Conservation (phyloP, 2,888 invertebrate species). For the Pyralis farinalis region DNA sequence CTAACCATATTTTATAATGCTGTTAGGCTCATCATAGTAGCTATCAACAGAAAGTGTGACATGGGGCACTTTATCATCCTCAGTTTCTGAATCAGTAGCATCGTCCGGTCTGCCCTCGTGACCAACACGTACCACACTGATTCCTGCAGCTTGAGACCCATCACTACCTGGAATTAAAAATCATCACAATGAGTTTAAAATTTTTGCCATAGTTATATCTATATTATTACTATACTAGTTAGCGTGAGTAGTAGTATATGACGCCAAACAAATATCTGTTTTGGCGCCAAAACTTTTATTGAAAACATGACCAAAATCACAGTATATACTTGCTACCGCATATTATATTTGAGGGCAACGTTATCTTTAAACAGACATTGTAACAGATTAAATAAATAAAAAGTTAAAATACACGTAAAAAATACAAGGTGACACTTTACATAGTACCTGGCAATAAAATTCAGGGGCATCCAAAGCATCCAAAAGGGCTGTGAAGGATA, state of each 20-base stretch:
- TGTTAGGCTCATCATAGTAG: constrained; percentile 81
- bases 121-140: constrained; percentile 82
- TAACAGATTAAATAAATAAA: no score
- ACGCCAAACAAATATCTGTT: constrained; percentile 3
- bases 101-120: constrained; percentile 76
- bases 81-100: constrained; percentile 79
- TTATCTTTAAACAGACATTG: no score
- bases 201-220: no score
- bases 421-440: no score
- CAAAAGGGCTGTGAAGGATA: no score
- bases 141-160: constrained; percentile 80
- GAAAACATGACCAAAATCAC: not conserved
- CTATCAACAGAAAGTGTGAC: constrained; percentile 84
- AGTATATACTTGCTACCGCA: no score
- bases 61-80: constrained; percentile 82
- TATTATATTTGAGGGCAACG: no score
- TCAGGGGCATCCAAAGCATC: no score
- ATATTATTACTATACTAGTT: no score
- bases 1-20: constrained; percentile 76
- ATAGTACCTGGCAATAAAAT: no score
- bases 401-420: no score
- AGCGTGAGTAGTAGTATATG: constrained; percentile 1
- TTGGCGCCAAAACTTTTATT: constrained; percentile 23
- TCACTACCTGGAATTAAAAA: constrained; percentile 52
- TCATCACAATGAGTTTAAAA: no score